Percentiles rank a stretch among this genome's conserved stretches.
Conservation (phyloP, 2,797 vertebrate species). For the Acanthis flammea region DNA sequence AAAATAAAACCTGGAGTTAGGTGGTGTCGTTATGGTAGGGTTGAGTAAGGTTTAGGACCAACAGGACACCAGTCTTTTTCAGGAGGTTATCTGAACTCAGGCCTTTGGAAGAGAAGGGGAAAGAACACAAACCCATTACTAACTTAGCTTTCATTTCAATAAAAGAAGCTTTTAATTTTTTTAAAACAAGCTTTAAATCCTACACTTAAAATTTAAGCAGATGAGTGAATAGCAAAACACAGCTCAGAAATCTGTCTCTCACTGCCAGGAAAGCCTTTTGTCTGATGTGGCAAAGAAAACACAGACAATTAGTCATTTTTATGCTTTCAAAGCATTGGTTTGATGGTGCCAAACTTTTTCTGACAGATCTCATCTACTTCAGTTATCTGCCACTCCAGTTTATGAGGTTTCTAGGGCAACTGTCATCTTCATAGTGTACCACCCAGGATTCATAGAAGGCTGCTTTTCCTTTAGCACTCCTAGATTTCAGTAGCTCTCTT, state of each 20-base stretch:
- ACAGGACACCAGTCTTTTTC: not conserved
- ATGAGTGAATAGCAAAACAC: constrained; percentile 7
- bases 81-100: not conserved
- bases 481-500: not conserved
- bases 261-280: constrained; percentile 23
- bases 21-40: not conserved
- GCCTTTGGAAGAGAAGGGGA: not conserved
- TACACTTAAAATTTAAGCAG: constrained; percentile 8
- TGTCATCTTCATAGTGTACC: not conserved
- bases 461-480: not conserved
- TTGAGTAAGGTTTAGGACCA: not conserved
- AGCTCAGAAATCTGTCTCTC: not conserved
- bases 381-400: constrained; percentile 1
- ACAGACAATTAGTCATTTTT: constrained; percentile 47
- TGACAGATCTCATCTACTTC: constrained; percentile 30
- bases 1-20: not conserved
- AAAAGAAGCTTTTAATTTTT: not conserved
- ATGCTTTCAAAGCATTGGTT: constrained; percentile 46
- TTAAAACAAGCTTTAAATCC: constrained; percentile 1
- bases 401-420: constrained; percentile 55
- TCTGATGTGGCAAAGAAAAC: constrained; percentile 35
- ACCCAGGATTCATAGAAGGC: not conserved
- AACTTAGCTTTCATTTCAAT: not conserved
- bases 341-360: constrained; percentile 41
- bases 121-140: not conserved